Base-by-base conservation (phyloP, 2,113 vertebrate genomes). In the Phrynocephalus versicolor region DNA sequence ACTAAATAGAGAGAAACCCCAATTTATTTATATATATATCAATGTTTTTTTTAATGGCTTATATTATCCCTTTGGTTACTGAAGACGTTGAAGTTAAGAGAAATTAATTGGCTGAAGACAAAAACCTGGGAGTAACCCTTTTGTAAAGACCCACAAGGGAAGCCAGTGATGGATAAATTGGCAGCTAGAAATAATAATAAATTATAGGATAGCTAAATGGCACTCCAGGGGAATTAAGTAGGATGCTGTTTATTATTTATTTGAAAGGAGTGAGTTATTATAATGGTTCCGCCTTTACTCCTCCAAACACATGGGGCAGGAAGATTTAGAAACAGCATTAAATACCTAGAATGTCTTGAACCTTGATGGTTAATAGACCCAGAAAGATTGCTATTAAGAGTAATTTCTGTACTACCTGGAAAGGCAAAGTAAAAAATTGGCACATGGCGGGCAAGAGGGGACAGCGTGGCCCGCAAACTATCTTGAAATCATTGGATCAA, bases 131-230 rank as follows among this genome's bases (percentile, higher is more conserved):
- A 41, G 65, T 6, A 39, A 41, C 76, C 27, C 39, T 58, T 55
- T 12, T 35, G 45, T 37, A 45, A 78, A 37, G 37, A 23, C 55
- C 51, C 80, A 35, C 74, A 37, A 71, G 65, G 74, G 37, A 37
- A 65, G 41, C 15, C 51, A 62, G 39, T 71, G 74, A 78, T 78
- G 65, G 80, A 55, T 79, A 79, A 70, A 79, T 79, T 79, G 83
- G 76, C 83, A 85, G 83, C 65, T 58, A 60, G 41, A 77, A 85
- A 58, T 79, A 72, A 78, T 70, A 71, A 77, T 71, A 45, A 33
- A 77, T 87, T 35, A 60, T 39, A 62, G 39, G n/a, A 78, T 65
- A 57, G 37, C 23, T 35, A 80, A 83, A 13, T 80, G 30, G 55
- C 69, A 78, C 73, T 60, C 37, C 51, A 30, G 55, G 30, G 64